Base-by-base conservation (phyloP, 2,113 vertebrate genomes). In the Budorcas taxicolor region DNA sequence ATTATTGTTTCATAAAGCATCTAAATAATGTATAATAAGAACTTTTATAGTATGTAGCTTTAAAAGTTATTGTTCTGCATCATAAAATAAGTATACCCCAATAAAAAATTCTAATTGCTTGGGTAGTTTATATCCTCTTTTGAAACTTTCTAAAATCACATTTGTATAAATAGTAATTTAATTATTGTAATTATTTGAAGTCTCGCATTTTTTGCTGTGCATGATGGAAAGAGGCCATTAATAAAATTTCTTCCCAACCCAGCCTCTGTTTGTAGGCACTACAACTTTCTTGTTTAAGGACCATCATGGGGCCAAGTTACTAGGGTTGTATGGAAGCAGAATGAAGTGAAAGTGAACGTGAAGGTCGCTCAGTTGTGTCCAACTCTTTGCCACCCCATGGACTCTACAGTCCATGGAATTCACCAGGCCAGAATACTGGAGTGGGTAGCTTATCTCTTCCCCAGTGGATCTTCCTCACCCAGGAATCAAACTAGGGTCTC, bases 31-130 rank as follows among this genome's bases (percentile, higher is more conserved):
- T 33, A 57, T 33, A 90, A n/a, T 67, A 84, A 29, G 90, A 90
- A 91, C 29, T 87, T 71, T 89, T 62, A 57, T 87, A 78, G 87
- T 58, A 76, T 43, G 23, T 52, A 62, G 47, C 33, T 94, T 95
- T 21, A 52, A 81, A 92, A 96, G 57, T 90, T 97, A 89, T 47
- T 97, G 33, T 97, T 86, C 10, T 92, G n/a, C 91, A 36, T 85
- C 17, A 78, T 57, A 76, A 85, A 85, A 31, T 95, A 87, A 29
- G 40, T 47, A 45, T 14, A 94, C 14, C 27, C 7, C 9, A 15
- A 85, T 90, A 58, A 92, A 78, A 92, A 85, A 5, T 64, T 85
- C 43, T 93, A 67, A 83, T 19, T 84, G 58, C 78, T 94, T 90
- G 64, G 43, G 55, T 71, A 92, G 55, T 86, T 93, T n/a, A 82